These are phyloP conservation scores for Eublepharis macularius DNA, from an alignment of 2,113 vertebrate genomes.

Conservation along the genomic window DNA sequence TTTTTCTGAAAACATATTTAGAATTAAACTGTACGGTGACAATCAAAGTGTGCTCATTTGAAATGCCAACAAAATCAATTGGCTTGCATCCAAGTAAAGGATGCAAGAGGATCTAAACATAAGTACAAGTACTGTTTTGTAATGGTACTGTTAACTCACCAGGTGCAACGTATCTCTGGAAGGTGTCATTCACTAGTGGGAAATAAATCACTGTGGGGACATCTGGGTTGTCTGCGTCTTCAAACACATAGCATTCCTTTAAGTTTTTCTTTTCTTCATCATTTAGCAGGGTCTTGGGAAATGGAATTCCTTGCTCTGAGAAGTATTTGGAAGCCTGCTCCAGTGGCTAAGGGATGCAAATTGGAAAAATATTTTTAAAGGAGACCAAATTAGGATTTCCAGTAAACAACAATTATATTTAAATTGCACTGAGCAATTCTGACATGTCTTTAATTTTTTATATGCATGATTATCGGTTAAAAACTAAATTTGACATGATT, in stretches of 20 bases:
- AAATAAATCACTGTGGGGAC: slow-evolving; percentile 78
- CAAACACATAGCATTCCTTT: slow-evolving; percentile 80
- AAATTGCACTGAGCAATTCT: neutral
- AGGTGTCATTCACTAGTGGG: slow-evolving; percentile 77
- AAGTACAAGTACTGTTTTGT: neutral
- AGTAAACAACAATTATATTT: neutral
- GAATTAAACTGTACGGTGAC: neutral
- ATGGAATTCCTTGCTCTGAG: slow-evolving; percentile 70
- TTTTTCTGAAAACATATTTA: neutral
- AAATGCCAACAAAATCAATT: neutral
- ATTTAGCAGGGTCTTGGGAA: slow-evolving; percentile 66
- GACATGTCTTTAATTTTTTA: neutral
- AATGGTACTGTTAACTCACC: slow-evolving; percentile 64
- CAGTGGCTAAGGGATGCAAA: slow-evolving; percentile 66
- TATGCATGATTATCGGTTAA: neutral
- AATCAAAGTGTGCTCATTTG: neutral
- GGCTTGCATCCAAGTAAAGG: neutral
- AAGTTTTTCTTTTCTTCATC: slow-evolving; percentile 66
- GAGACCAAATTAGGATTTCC: slow-evolving; percentile 21
- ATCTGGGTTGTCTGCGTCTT: slow-evolving; percentile 56
- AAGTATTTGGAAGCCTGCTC: slow-evolving; percentile 77
- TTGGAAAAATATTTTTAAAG: slow-evolving; percentile 14
- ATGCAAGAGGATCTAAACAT: neutral
- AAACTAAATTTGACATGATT: neutral
- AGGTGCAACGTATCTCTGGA: slow-evolving; percentile 75